Conservation (phyloP, 2,888 invertebrate genomes). For the Nudaria mundana region DNA sequence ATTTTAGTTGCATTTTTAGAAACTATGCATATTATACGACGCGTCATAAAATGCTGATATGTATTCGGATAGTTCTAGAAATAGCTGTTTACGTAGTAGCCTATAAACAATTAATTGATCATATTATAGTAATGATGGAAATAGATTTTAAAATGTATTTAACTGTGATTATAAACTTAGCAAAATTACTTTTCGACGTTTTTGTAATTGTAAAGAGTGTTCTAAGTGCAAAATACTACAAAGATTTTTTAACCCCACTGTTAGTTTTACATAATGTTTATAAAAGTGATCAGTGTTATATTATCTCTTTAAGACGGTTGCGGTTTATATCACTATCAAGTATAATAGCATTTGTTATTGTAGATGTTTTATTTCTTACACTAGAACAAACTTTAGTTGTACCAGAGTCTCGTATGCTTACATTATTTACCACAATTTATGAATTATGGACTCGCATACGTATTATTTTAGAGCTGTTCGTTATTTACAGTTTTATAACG, state of each 20-base stretch:
- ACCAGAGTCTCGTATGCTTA: background rate
- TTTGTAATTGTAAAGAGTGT: background rate
- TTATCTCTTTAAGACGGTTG: background rate
- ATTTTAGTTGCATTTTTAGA: slow-evolving; percentile 2
- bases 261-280: background rate
- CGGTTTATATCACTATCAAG: background rate
- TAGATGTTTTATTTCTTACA: background rate
- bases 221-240: background rate
- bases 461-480: slow-evolving; percentile 5
- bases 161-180: background rate
- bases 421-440: background rate
- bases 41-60: background rate
- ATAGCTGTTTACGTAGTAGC: background rate
- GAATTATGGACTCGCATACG: background rate
- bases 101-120: background rate
- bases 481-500: background rate
- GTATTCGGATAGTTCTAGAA: background rate
- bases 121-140: background rate
- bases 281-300: background rate
- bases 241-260: background rate
- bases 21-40: background rate
- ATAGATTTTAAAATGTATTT: background rate
- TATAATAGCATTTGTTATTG: background rate
- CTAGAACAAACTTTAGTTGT: background rate
- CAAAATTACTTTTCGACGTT: background rate